phyloP scores from a whole-genome alignment of 2,797 vertebrate species.

The Thamnophis elegans region DNA sequence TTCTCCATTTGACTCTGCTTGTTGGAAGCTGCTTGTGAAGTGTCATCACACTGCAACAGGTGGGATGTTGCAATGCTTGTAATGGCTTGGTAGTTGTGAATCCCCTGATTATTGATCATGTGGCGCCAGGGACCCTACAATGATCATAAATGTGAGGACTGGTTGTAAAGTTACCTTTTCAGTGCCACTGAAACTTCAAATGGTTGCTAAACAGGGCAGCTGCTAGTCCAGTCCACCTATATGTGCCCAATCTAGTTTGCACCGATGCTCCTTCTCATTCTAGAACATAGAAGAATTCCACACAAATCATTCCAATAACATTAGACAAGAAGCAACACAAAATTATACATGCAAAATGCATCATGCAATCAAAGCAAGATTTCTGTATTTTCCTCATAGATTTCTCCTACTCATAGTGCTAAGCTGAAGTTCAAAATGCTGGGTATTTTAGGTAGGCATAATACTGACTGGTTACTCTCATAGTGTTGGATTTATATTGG shows the following conservation, averaged over 20 bases:
- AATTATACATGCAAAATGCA: background rate
- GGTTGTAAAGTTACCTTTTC: background rate
- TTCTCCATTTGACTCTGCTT: background rate
- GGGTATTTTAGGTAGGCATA: background rate
- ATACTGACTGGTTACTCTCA: background rate
- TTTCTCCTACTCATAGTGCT: background rate
- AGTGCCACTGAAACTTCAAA: background rate
- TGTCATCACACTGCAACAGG: background rate
- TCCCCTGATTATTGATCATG: background rate
- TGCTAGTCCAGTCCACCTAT: background rate
- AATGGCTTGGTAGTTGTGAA: background rate
- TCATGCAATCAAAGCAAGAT: background rate
- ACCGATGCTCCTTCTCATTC: background rate
- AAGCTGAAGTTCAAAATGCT: background rate
- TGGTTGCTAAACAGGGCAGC: background rate
- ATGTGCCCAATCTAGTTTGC: background rate
- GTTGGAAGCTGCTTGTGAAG: background rate
- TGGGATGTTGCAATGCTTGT: background rate
- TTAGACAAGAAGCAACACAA: background rate
- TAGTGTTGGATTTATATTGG: background rate
- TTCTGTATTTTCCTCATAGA: background rate
- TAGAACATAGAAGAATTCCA: background rate
- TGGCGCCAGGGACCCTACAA: background rate
- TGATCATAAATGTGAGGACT: background rate
- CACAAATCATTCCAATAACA: background rate